Evolutionary conservation across 2,888 invertebrate species (phyloP), one percentile per base, ranked within the genome.

Genomic region (Andrena dorsata): DNA sequence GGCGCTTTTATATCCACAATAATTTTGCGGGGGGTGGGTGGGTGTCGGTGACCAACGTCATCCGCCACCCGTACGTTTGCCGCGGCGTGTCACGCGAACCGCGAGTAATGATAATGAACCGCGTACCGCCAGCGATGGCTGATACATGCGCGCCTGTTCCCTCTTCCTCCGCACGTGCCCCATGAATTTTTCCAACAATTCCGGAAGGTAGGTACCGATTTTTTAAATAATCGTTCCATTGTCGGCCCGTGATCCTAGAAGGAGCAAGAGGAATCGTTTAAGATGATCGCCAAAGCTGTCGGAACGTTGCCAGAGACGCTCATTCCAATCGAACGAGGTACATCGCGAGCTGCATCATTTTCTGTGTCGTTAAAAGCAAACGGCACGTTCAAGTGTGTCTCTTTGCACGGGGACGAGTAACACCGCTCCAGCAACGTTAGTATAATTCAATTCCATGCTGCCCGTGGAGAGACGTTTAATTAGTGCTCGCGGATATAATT

Each of bases 1-100:
- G 84, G 82, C 82, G 86, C 89, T 90, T 90, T 91, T 91, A 91
- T 91, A 87, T 89, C 83, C 83, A 77, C 87, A 88, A 88, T 90
- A 90, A 91, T 92, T 92, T 91, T 86, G 84, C 84, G 74, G 76
- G 76, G 72, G 23, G 74, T 74, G 76, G 72, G 23, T 66, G 73
- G 71, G 69, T 78, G 82, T 76, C 79, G 74, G 72, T 28, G 58
- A 6, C 47, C 83, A 53, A 82, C 72, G 80, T 89, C 84, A 84
- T 83, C 80, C 86, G 68, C 63, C 72, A 66, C 32, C 49, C 47
- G 60, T 73, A 61, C 61, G 76, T 81, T 84, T 77, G 76, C 49
- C 77, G 51, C 73, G 77, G 70, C 82, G 88, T 69, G 82, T 80
- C 87, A 85, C 64, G 70, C 78, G 86, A 84, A 87, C 86, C 84